A percentile compares a stretch with the other conserved stretches of the same genome.
Conservation (phyloP, 2,797 vertebrate species). For the Myotis myotis region DNA sequence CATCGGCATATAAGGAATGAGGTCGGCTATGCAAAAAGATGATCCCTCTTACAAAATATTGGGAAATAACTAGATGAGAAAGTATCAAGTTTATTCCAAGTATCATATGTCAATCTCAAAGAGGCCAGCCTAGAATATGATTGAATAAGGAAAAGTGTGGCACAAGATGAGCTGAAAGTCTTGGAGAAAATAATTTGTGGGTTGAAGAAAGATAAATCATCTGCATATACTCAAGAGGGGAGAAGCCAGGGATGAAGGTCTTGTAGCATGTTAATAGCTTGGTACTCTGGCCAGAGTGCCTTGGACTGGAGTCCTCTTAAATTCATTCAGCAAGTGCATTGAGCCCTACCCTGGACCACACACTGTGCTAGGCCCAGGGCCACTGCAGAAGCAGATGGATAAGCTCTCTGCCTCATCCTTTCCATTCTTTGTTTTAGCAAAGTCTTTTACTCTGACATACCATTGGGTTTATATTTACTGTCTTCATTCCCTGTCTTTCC, state of each 20-base stretch:
- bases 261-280: background rate
- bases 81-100: background rate
- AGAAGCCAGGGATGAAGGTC: background rate
- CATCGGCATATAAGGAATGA: background rate
- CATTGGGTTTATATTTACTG: background rate
- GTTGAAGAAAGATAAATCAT: background rate
- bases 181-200: background rate
- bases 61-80: background rate
- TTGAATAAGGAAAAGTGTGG: background rate
- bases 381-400: background rate
- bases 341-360: background rate
- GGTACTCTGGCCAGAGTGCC: background rate
- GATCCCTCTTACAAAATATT: background rate
- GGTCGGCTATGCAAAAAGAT: background rate
- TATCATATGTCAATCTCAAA: background rate
- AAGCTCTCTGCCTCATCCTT: no score
- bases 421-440: background rate
- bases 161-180: background rate
- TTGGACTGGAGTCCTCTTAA: background rate
- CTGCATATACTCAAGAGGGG: background rate
- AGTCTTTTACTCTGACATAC: background rate
- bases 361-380: background rate
- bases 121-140: background rate
- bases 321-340: background rate
- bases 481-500: background rate